Evolutionary conservation across 2,888 invertebrate genomes (phyloP), one percentile per base, ranked within the genome.

Genomic region (Leptura quadrifasciata): DNA sequence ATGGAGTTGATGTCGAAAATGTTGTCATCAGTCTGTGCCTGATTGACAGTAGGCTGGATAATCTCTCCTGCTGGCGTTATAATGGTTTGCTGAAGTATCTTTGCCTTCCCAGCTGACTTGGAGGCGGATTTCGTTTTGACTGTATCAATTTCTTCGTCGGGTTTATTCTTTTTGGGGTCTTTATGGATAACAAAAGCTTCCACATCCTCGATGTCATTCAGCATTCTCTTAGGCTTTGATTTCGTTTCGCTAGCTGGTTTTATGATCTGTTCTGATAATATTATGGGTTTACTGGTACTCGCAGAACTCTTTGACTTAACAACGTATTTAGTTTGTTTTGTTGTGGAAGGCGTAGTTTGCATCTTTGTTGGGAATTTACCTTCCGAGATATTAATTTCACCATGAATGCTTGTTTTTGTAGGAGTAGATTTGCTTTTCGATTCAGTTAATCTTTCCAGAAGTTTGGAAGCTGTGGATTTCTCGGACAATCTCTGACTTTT

Each of bases 1-100:
- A 95, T 94, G 1, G 94, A 94, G 87, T 94, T 93, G 47, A 95
- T 95, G 86, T 95, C 95, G 80, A 94, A 92, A 79, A 92, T 88
- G 74, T 90, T 86, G 78, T 92, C 91, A 67, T 85, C 84, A 9
- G 77, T 57, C 63, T 79, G 81, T 10, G 76, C 70, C 20, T 78
- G 35, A 35, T 76, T 77, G 4, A 74, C 75, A 17, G 68, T 68
- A 9, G 71, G 76, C 60, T 67, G 74, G 54, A 89, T 82, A 18
- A 88, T 84, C 76, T 88, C 87, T 15, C 88, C 88, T 2, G 86
- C 85, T 3, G 90, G 87, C 39, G 89, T 88, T 31, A 90, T 89
- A 27, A 90, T 90, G 0, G 90, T 88, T 78, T 89, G 89, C 74
- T 89, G 88, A 15, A 89, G 78, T 72, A 89, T 89, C 74, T 88